Base-by-base conservation (phyloP, 2,797 vertebrate genomes). In the Lycodopsis pacificus region DNA sequence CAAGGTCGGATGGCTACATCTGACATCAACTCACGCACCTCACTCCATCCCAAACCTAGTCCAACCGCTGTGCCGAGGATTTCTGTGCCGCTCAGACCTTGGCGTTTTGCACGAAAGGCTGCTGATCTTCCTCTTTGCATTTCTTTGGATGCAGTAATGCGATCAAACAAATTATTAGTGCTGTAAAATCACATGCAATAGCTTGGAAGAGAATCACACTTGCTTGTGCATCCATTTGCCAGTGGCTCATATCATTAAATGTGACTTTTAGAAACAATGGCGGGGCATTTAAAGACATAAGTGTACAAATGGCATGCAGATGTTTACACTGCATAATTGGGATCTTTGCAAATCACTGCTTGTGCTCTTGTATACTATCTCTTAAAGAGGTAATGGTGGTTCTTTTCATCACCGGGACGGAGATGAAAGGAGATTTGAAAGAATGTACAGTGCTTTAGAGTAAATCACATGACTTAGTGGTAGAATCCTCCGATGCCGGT, bases 381-480 rank as follows among this genome's bases (percentile, higher is more conserved):
- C 81, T 84, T 82, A 80, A 70, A 85, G 76, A 76, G 84, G 80
- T 91, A 91, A 88, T 79, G 73, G 87, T 74, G 77, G 80, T 80
- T 88, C 71, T 86, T 85, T 79, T 92, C 82, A 86, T 87, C 89
- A 83, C 82, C 12, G 72, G 85, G 76, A 85, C 71, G 57, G 75
- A 91, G 92, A 93, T 92, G 87, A 93, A 93, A 93, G 87, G 77
- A 87, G 70, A 77, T 86, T 73, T 74, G 63, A 80, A 90, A 86
- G 84, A 91, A 91, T 89, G 86, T 82, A 64, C 71, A 62, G 70
- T 27, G 64, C 82, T 80, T 58, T 70, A 48, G 80, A 83, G 84
- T 87, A 88, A 89, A 88, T 91, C 88, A 88, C 82, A 80, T 80
- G 82, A 89, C 81, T 89, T 86, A 81, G 79, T 13, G 64, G 67